phyloP scores from a whole-genome alignment of 2,888 invertebrate species.

The Limnephilus lunatus region DNA sequence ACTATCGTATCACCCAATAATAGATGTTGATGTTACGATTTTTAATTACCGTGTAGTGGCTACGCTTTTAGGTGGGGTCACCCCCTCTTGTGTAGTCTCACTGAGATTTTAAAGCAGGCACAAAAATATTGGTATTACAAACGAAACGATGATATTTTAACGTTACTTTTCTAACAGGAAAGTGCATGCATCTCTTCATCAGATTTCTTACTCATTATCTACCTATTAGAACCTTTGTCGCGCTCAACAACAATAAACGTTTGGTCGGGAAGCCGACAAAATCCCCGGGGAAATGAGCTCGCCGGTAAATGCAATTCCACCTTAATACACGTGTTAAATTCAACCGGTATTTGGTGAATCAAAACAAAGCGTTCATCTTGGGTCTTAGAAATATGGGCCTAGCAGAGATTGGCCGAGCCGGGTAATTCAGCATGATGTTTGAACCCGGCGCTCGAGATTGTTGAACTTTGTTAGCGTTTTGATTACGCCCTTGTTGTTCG shows the following conservation, averaged over 20 bases:
- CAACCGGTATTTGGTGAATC: slow-evolving; percentile 31
- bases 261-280: not conserved
- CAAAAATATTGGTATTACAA: no score
- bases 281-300: not conserved
- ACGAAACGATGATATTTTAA: no score
- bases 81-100: no score
- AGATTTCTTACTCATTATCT: not conserved
- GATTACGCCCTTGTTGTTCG: slow-evolving; percentile 61
- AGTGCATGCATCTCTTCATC: not conserved
- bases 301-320: slow-evolving; percentile 8
- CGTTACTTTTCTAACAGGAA: not conserved
- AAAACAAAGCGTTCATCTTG: slow-evolving; percentile 8
- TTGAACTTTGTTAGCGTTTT: slow-evolving; percentile 45
- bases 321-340: slow-evolving; percentile 5
- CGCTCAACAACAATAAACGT: not conserved
- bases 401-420: not conserved
- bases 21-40: no score
- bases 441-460: slow-evolving; percentile 37
- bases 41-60: no score
- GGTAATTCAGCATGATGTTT: slow-evolving; percentile 27
- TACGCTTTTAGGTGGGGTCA: no score
- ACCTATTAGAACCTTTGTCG: not conserved
- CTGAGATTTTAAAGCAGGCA: no score
- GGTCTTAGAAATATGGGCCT: not conserved
- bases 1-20: no score